These are phyloP conservation scores for Temnothorax longispinosus DNA, from an alignment of 1,140 invertebrate species.

Conservation along the genomic window DNA sequence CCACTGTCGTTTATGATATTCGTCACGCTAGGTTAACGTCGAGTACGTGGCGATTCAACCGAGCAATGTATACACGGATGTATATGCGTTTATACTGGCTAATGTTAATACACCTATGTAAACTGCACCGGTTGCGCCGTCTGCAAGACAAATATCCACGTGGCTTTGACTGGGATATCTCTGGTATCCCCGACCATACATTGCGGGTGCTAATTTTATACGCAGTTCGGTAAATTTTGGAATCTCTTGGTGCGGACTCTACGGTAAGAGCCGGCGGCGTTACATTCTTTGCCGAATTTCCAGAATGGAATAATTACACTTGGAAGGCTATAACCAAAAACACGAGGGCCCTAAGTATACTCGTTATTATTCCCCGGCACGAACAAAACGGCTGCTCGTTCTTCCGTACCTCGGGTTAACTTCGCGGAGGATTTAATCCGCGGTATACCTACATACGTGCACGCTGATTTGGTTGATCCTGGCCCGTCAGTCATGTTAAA, in stretches of 20 bases:
- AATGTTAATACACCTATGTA: constrained; percentile 76
- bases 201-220: constrained; percentile 63
- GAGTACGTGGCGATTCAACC: constrained; percentile 49
- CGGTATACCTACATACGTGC: constrained; percentile 56
- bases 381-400: constrained; percentile 50
- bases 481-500: constrained; percentile 69
- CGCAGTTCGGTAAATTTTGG: constrained; percentile 29
- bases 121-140: constrained; percentile 70
- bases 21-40: constrained; percentile 72
- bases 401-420: constrained; percentile 38
- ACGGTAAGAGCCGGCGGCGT: background rate
- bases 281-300: constrained; percentile 34
- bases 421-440: constrained; percentile 67
- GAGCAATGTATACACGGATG: constrained; percentile 65
- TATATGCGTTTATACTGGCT: constrained; percentile 77
- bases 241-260: background rate
- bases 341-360: constrained; percentile 26
- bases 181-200: constrained; percentile 44
- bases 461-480: constrained; percentile 70
- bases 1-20: constrained; percentile 61
- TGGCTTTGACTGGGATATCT: constrained; percentile 75
- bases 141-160: constrained; percentile 76
- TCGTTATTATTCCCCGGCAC: constrained; percentile 47
- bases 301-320: constrained; percentile 46
- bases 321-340: constrained; percentile 27